phyloP scores from a whole-genome alignment of 2,113 vertebrate species.

The Corvus moneduloides region DNA sequence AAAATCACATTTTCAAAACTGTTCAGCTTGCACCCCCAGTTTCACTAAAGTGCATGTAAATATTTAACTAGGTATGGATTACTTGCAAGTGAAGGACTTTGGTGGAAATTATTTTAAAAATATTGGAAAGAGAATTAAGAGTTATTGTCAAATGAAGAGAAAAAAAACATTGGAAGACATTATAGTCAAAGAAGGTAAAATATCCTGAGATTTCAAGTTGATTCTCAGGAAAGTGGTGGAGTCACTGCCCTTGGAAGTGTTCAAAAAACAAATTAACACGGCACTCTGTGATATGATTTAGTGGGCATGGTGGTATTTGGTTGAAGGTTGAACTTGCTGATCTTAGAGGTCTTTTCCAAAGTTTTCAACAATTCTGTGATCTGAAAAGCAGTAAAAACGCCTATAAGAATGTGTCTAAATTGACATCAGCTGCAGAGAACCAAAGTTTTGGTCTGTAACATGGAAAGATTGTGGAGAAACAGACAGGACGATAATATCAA shows the following conservation, averaged over 20 bases:
- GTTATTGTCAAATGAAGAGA: neutral
- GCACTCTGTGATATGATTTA: neutral
- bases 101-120: neutral
- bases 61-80: neutral
- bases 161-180: neutral
- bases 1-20: neutral
- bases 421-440: neutral
- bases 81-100: neutral
- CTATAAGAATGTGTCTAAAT: neutral
- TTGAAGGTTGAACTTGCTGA: neutral
- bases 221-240: neutral
- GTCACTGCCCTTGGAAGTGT: neutral
- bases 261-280: neutral
- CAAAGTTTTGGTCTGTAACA: neutral
- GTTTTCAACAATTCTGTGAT: neutral
- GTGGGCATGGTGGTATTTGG: neutral
- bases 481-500: neutral
- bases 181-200: neutral
- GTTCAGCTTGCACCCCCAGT: neutral
- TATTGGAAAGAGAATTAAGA: neutral
- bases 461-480: neutral
- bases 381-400: neutral
- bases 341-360: neutral
- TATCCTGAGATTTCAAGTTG: neutral
- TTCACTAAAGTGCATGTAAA: neutral